Conservation (phyloP, 2,888 invertebrate species). For the Shargacucullia verbasci region DNA sequence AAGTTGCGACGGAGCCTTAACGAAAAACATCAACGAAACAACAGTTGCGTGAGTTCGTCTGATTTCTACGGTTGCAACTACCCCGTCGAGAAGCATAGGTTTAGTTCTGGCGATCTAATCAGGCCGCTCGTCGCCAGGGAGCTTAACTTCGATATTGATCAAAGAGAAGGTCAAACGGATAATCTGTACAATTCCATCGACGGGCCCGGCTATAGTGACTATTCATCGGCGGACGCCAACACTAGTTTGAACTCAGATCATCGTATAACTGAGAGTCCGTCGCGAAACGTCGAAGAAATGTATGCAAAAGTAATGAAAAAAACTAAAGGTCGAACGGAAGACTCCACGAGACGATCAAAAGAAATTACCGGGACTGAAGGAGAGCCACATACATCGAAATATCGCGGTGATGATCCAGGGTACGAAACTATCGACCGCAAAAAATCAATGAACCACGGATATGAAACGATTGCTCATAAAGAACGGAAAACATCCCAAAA, state of each 20-base stretch:
- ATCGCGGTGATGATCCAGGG: slow-evolving; percentile 84
- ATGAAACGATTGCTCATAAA: slow-evolving; percentile 89
- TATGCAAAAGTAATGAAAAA: slow-evolving; percentile 96
- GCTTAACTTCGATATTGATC: slow-evolving; percentile 82
- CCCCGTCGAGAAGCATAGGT: slow-evolving; percentile 86
- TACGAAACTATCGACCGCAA: slow-evolving; percentile 86
- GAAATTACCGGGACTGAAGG: slow-evolving; percentile 65
- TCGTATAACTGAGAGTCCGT: slow-evolving; percentile 88
- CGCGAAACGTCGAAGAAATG: slow-evolving; percentile 95
- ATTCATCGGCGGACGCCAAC: slow-evolving; percentile 75
- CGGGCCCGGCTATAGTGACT: slow-evolving; percentile 74
- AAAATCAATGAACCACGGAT: slow-evolving; percentile 87
- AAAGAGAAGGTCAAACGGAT: slow-evolving; percentile 69
- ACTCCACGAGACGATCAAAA: slow-evolving; percentile 71
- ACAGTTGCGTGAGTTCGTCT: slow-evolving; percentile 87
- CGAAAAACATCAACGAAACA: slow-evolving; percentile 87
- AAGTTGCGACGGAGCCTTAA: slow-evolving; percentile 85
- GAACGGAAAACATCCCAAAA: slow-evolving; percentile 80
- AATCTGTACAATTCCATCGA: slow-evolving; percentile 84
- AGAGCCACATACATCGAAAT: slow-evolving; percentile 67
- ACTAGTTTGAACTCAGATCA: slow-evolving; percentile 73
- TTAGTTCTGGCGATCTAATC: slow-evolving; percentile 85
- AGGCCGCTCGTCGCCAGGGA: slow-evolving; percentile 84
- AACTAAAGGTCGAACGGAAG: slow-evolving; percentile 85
- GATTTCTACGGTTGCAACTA: slow-evolving; percentile 88